Evolutionary conservation across 2,888 invertebrate species (phyloP), one percentile per base, ranked within the genome.

Genomic region (Syrista parreyssii): DNA sequence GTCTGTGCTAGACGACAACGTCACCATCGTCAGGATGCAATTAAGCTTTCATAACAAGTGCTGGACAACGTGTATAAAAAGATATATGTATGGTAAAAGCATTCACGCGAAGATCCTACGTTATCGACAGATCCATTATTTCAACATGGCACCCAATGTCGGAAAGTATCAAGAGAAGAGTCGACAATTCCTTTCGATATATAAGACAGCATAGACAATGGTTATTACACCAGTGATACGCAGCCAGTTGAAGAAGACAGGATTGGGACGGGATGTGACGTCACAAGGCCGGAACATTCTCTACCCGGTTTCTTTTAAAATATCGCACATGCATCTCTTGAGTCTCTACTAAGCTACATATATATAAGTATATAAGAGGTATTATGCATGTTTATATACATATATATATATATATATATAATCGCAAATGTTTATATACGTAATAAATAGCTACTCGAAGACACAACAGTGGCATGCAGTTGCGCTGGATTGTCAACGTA

Each of bases 261-360:
- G 55, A 23, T 55, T 23, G 23, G 81, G 86, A 85, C 88, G 85
- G 87, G 87, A 88, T 85, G 84, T 88, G 86, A 88, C 86, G 86
- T 87, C 86, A 76, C 74, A 76, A 79, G 76, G 79, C 73, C 74
- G 40, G 68, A 72, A 30, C 75, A 73, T 79, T 76, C 76, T 75
- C 79, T 55, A 55, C 55, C 55, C 55, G 55, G 23, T 55, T 55
- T 55, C 23, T 23, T 55, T 55, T 55, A 55, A 55, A 55, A 23
- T 55, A 55, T 55, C 55, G 6, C 55, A 55, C 23, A 55, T 55
- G 55, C 55, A 55, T 55, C 55, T 55, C 23, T 55, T 23, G 55
- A 55, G 55, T 15, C 9, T 55, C 55, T 23, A 55, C 55, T 55
- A 23, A 55, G 23, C 23, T 55, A 40, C 6, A 40, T 40, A 40